Conservation (phyloP, 2,888 invertebrate genomes). For the Chymomyza amoena region DNA sequence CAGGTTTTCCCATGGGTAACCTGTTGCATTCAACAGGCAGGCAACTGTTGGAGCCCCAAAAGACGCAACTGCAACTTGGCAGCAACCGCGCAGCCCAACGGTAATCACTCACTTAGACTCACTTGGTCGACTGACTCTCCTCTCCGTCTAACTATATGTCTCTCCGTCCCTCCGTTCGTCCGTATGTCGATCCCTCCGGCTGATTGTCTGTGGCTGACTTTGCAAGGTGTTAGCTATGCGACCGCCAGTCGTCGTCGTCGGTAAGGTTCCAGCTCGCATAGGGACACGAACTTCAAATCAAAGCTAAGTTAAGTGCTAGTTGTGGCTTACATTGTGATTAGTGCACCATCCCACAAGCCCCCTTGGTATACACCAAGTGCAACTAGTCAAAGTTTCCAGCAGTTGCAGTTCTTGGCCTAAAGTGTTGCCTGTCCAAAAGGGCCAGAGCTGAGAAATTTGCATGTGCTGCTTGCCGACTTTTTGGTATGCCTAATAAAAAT, state of each 20-base stretch:
- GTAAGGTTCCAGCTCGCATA: conserved; percentile 55
- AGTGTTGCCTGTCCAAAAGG: conserved; percentile 54
- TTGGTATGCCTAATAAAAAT: conserved; percentile 2
- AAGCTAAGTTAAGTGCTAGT: conserved; percentile 73
- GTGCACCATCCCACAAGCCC: background rate
- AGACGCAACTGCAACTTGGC: conserved; percentile 19
- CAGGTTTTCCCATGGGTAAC: conserved; percentile 72
- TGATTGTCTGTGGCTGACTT: conserved; percentile 17
- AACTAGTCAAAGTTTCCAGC: no score
- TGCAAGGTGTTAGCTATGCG: conserved; percentile 62
- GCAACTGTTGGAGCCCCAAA: background rate
- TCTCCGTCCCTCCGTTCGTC: no score
- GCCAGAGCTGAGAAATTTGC: conserved; percentile 5
- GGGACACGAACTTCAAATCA: conserved; percentile 78
- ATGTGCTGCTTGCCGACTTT: conserved; percentile 1
- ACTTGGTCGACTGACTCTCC: no score
- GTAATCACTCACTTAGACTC: conserved; percentile 69
- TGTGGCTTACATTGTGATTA: conserved; percentile 32
- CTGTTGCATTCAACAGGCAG: conserved; percentile 53
- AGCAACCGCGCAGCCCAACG: conserved; percentile 25
- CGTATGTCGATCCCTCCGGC: background rate
- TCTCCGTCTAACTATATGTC: background rate
- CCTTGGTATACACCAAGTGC: no score
- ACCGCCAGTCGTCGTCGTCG: conserved; percentile 14
- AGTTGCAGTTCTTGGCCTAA: conserved; percentile 1